phyloP scores from a whole-genome alignment of 64 coral and sea anemone genomes.

The Platygyra sinensis region DNA sequence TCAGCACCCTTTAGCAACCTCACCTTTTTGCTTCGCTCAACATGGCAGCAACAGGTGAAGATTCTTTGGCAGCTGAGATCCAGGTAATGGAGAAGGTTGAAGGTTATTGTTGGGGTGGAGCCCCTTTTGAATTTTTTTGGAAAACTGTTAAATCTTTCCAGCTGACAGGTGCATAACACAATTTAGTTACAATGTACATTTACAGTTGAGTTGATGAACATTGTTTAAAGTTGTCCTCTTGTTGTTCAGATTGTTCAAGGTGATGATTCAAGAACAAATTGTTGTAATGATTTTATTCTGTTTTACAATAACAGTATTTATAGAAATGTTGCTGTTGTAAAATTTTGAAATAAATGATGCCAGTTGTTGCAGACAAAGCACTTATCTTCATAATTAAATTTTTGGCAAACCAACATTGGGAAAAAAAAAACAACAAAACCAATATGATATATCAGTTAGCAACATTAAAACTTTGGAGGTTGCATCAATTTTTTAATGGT shows the following conservation, averaged over 20 bases:
- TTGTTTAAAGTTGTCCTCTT: slow-evolving; percentile 17
- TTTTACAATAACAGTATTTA: slow-evolving; percentile 9
- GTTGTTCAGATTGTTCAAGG: background rate
- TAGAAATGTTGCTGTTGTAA: slow-evolving; percentile 11
- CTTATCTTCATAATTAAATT: too few species aligned
- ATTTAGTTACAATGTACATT: too few species aligned
- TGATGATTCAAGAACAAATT: background rate
- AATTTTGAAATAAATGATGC: slow-evolving; percentile 9
- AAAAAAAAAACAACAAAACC: too few species aligned
- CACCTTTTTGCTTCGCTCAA: too few species aligned
- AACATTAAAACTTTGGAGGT: slow-evolving; percentile 18
- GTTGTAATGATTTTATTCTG: background rate
- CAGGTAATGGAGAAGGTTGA: too few species aligned
- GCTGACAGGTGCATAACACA: slow-evolving; percentile 11
- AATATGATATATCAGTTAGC: background rate
- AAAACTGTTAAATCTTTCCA: background rate
- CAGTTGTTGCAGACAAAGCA: background rate
- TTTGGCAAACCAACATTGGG: background rate
- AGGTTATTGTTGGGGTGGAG: too few species aligned
- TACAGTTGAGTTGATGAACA: slow-evolving; percentile 1
- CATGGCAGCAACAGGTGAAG: too few species aligned
- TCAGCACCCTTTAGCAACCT: too few species aligned
- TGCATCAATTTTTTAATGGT: background rate
- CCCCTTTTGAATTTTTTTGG: background rate
- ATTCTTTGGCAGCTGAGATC: too few species aligned